Evolutionary conservation across 2,888 invertebrate species (phyloP).

Genomic region (Odontocerum albicorne): DNA sequence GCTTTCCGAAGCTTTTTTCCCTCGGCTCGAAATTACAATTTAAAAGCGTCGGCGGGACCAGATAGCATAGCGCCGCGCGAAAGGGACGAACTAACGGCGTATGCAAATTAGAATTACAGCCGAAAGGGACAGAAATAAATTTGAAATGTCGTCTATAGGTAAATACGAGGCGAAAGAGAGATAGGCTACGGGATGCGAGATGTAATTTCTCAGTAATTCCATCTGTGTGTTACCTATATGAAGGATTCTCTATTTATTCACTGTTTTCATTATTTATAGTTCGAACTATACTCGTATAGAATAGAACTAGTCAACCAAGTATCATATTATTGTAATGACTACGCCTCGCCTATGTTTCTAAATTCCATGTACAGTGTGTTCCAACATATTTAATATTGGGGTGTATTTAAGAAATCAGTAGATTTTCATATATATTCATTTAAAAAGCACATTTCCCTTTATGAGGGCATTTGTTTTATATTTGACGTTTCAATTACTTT

Average conservation of each 20-base stretch:
- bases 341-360: too few relatives aligned
- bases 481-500: too few relatives aligned
- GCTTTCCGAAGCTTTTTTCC: conserved; percentile 25
- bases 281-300: too few relatives aligned
- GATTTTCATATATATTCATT: too few relatives aligned
- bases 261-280: too few relatives aligned
- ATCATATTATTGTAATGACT: too few relatives aligned
- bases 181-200: conserved; percentile 13
- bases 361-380: too few relatives aligned
- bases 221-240: conserved; percentile 19
- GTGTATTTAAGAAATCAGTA: too few relatives aligned
- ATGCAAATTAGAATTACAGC: conserved; percentile 34
- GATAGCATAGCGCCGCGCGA: conserved; percentile 18
- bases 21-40: conserved; percentile 36
- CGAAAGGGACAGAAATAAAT: conserved; percentile 32
- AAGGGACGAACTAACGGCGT: conserved; percentile 32
- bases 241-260: conserved; percentile 12
- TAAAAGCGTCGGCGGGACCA: conserved; percentile 35
- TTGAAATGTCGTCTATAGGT: conserved; percentile 32
- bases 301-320: too few relatives aligned
- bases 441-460: too few relatives aligned
- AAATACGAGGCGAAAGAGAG: conserved; percentile 20
- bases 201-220: conserved; percentile 28
- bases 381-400: too few relatives aligned
- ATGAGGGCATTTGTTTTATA: too few relatives aligned